Percentiles rank a stretch among this genome's conserved stretches.
phyloP scores from a whole-genome alignment of 2,113 vertebrate genomes.

The Aspiorhynchus laticeps region DNA sequence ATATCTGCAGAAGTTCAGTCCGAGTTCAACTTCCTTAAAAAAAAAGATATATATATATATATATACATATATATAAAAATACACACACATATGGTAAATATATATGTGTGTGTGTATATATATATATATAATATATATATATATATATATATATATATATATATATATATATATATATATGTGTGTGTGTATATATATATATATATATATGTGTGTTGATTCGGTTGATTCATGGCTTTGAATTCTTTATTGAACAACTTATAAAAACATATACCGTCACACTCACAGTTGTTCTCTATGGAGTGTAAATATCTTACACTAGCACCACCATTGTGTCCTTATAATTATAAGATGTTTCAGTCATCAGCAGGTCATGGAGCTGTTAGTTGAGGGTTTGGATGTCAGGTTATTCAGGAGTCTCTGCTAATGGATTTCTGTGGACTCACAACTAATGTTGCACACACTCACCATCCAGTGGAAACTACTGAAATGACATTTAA shows the following conservation, averaged over 20 bases:
- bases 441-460: conserved; percentile 36
- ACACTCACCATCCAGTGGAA: conserved; percentile 55
- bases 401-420: conserved; percentile 41
- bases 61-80: too few relatives aligned
- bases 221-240: not conserved
- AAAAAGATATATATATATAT: too few relatives aligned
- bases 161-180: too few relatives aligned
- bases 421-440: conserved; percentile 45
- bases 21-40: not conserved
- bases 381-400: conserved; percentile 16
- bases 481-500: conserved; percentile 30
- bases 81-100: too few relatives aligned
- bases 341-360: not conserved
- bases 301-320: not conserved
- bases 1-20: not conserved
- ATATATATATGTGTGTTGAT: not conserved
- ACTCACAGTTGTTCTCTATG: not conserved
- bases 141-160: too few relatives aligned
- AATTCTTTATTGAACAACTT: not conserved
- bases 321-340: not conserved
- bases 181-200: too few relatives aligned
- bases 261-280: not conserved
- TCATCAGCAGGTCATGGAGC: conserved; percentile 24
- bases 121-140: too few relatives aligned
- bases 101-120: too few relatives aligned